Conservation (phyloP, 2,113 vertebrate species). For the Beaufortia kweichowensis region DNA sequence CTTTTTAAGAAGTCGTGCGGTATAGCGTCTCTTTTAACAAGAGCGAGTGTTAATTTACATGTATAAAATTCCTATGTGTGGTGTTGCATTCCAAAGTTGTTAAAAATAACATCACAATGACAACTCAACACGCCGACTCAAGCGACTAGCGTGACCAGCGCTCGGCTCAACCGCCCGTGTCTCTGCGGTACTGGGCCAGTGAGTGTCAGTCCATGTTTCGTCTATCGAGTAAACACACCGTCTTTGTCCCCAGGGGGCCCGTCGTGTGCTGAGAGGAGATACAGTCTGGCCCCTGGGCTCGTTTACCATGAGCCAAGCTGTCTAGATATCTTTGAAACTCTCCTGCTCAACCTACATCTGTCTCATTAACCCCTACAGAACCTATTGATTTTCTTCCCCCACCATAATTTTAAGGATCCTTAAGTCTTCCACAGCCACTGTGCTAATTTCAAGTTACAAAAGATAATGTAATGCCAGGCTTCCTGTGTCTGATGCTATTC, state of each 20-base stretch:
- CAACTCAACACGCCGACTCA: background rate
- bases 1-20: background rate
- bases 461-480: background rate
- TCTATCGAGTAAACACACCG: conserved; percentile 9
- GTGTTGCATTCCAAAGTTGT: background rate
- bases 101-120: background rate
- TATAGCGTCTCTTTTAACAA: no score
- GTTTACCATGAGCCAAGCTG: conserved; percentile 30
- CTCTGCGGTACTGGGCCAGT: background rate
- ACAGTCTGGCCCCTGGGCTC: background rate
- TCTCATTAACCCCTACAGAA: conserved; percentile 43
- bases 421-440: conserved; percentile 16
- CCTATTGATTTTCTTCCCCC: conserved; percentile 47
- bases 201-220: conserved; percentile 1
- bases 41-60: conserved; percentile 11
- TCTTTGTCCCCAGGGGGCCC: background rate
- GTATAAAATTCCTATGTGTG: background rate
- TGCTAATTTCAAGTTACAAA: conserved; percentile 30
- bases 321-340: conserved; percentile 32
- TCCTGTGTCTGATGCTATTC: conserved; percentile 29
- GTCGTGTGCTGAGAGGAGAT: conserved; percentile 18
- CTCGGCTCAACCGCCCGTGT: background rate
- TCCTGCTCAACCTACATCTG: conserved; percentile 29
- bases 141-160: background rate
- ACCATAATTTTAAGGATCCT: conserved; percentile 29